Evolutionary conservation across 2,113 vertebrate species (phyloP).

Genomic region (Rhodinocichla rosea): DNA sequence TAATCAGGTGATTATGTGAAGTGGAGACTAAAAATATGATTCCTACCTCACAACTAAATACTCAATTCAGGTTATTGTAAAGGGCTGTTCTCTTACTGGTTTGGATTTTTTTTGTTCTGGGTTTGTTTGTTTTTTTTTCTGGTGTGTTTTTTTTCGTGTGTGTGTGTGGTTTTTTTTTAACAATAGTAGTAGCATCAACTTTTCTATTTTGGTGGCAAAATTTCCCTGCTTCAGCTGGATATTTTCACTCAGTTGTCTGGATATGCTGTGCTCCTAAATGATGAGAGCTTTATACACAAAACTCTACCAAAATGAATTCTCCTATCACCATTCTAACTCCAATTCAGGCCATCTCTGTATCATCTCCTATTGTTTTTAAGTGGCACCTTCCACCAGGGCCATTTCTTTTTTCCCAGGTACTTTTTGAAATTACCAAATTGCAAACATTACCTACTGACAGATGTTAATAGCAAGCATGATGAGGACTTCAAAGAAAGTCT

Average conservation of each 20-base stretch:
- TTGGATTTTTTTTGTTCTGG: neutral
- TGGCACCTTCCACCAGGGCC: neutral
- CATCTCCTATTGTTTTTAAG: neutral
- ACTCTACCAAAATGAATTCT: neutral
- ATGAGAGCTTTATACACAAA: neutral
- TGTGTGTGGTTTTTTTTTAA: neutral
- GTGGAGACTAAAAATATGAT: neutral
- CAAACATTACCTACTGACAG: neutral
- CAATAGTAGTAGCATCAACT: neutral
- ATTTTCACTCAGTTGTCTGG: neutral
- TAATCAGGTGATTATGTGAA: neutral
- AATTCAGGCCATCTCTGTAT: neutral
- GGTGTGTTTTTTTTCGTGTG: neutral
- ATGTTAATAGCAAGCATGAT: neutral
- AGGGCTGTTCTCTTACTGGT: neutral
- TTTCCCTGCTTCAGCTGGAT: neutral
- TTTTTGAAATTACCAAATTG: neutral
- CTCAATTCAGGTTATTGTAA: neutral
- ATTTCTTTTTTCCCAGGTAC: neutral
- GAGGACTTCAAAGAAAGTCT: slow-evolving; percentile 8
- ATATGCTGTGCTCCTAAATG: neutral
- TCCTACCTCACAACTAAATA: neutral
- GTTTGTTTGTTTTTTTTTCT: neutral
- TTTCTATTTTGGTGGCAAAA: neutral
- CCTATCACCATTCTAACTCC: neutral